Evolutionary conservation across 2,797 vertebrate species (phyloP).

Genomic region (Pantherophis vulpinus): DNA sequence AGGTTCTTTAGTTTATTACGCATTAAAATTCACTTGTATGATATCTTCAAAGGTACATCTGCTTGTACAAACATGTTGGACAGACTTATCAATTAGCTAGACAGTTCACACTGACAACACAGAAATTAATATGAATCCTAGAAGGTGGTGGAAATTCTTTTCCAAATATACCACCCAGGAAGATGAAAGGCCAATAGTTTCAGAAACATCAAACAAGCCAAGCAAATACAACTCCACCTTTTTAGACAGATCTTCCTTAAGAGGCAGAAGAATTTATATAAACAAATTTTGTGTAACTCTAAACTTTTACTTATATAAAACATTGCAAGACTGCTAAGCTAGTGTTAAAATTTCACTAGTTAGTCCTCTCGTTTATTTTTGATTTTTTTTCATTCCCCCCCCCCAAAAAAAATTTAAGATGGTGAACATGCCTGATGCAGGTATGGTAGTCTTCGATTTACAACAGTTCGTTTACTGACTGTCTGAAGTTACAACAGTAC

Average conservation of each 20-base stretch:
- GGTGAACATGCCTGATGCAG: background rate
- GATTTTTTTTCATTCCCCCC: background rate
- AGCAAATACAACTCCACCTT: background rate
- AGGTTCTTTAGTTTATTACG: background rate
- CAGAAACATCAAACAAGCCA: background rate
- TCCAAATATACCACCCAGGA: background rate
- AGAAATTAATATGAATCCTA: background rate
- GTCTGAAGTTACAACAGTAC: background rate
- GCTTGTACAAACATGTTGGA: background rate
- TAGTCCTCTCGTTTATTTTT: background rate
- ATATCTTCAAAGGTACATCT: background rate
- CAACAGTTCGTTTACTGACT: background rate
- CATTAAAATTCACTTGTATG: background rate
- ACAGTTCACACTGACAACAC: background rate
- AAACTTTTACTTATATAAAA: background rate
- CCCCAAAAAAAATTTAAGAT: background rate
- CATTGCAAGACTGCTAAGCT: background rate
- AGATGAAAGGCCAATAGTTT: background rate
- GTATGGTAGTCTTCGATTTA: background rate
- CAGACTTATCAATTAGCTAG: background rate
- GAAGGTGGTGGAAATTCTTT: background rate
- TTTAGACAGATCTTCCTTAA: background rate
- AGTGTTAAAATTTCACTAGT: background rate
- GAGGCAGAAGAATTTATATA: background rate
- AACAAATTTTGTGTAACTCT: background rate